Percentiles rank a stretch among this genome's conserved stretches.
Evolutionary conservation across 2,888 invertebrate genomes (phyloP).

Genomic region (Microctonus hyperodae): DNA sequence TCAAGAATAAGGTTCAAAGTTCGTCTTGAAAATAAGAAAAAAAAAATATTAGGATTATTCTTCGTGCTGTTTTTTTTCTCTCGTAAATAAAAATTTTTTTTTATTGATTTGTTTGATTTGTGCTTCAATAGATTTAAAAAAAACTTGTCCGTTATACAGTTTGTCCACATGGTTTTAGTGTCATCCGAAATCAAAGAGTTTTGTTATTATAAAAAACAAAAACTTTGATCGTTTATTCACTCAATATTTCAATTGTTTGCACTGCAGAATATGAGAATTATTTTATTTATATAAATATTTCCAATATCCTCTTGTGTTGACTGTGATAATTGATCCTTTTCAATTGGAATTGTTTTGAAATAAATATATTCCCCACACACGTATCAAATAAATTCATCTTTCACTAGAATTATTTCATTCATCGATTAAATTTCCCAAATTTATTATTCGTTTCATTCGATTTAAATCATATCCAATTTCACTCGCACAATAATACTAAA

Average conservation of each 20-base stretch:
- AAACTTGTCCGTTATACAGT: neutral
- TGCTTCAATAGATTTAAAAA: neutral
- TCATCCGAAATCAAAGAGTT: neutral
- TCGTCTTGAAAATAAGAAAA: no score
- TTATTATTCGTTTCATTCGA: neutral
- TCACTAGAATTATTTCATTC: neutral
- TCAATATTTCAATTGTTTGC: slow-evolving; percentile 43
- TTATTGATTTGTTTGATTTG: neutral
- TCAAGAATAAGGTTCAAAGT: no score
- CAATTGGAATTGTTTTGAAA: neutral
- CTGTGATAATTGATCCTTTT: no score
- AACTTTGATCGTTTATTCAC: slow-evolving; percentile 30
- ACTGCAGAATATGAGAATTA: slow-evolving; percentile 36
- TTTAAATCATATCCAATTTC: no score
- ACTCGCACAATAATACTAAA: no score
- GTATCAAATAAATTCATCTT: neutral
- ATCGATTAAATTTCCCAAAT: neutral
- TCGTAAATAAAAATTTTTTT: neutral
- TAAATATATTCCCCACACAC: neutral
- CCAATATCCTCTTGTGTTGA: no score
- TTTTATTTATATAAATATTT: no score
- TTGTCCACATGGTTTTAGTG: neutral
- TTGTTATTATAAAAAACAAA: neutral
- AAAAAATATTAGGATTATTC: no score
- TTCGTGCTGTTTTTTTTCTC: neutral